These are phyloP conservation scores for Phocoena phocoena DNA, from an alignment of 2,113 vertebrate genomes.

Conservation along the genomic window DNA sequence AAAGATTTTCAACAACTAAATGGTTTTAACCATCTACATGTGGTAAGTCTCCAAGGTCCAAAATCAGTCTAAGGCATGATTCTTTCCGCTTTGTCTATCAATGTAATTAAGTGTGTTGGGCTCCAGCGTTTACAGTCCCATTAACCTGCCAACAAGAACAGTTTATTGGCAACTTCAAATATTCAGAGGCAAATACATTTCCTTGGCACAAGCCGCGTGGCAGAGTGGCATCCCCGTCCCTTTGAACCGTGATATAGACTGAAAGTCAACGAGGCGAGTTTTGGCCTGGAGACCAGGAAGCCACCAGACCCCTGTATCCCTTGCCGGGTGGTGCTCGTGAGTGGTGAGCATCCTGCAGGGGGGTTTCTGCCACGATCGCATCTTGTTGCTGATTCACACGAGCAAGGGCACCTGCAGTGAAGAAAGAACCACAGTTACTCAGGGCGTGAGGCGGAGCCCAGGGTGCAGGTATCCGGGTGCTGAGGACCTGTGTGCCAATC, in stretches of 20 bases:
- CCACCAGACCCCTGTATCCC: conserved; percentile 62
- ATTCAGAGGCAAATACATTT: conserved; percentile 83
- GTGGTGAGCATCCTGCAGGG: neutral
- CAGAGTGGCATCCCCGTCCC: conserved; percentile 35
- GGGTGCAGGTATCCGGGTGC: neutral
- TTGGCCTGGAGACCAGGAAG: conserved; percentile 79
- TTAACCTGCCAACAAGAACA: conserved; percentile 82
- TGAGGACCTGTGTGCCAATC: fast-evolving
- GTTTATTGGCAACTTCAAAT: conserved; percentile 85
- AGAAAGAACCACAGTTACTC: conserved; percentile 72
- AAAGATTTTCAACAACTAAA: conserved; percentile 57
- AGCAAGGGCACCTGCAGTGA: conserved; percentile 85
- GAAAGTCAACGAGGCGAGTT: conserved; percentile 71
- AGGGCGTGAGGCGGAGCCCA: neutral
- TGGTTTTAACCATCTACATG: neutral
- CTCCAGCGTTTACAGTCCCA: conserved; percentile 63
- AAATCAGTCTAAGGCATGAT: conserved; percentile 26
- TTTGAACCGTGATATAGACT: conserved; percentile 63
- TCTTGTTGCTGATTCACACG: conserved; percentile 75
- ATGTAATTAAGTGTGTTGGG: conserved; percentile 66
- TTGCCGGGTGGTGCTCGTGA: conserved; percentile 50
- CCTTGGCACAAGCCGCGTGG: conserved; percentile 83
- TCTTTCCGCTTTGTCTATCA: conserved; percentile 63
- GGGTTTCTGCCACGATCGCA: conserved; percentile 67
- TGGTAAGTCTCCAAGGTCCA: neutral